Conservation (phyloP, 35 echinoderm and acorn worm genomes). For the Strongylocentrotus purpuratus region DNA sequence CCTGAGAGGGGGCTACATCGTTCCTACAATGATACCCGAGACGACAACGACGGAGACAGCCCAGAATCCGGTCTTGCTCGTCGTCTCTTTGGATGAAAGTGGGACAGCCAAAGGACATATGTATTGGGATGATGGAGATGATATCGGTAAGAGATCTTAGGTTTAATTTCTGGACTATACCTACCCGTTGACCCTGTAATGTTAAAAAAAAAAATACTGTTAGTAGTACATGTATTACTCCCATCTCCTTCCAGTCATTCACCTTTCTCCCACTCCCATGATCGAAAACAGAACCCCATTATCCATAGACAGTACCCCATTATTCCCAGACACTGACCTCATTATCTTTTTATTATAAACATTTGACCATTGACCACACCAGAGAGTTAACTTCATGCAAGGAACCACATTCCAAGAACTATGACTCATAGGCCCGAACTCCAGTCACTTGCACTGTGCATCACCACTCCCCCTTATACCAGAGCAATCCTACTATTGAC, state of each 20-base stretch:
- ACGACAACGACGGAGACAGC: slow-evolving; percentile 53
- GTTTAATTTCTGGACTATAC: neutral
- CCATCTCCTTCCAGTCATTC: neutral
- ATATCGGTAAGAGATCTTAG: slow-evolving; percentile 47
- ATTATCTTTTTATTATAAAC: too few species aligned
- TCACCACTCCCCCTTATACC: too few species aligned
- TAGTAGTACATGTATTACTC: neutral
- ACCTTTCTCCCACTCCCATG: too few species aligned
- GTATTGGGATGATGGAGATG: slow-evolving; percentile 84
- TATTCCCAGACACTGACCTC: neutral
- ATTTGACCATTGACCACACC: too few species aligned
- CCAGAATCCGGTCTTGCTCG: slow-evolving; percentile 46
- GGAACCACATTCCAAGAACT: too few species aligned
- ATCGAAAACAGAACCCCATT: neutral
- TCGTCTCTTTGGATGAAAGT: slow-evolving; percentile 50
- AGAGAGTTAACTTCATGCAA: too few species aligned
- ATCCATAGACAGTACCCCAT: neutral
- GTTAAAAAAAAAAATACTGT: too few species aligned
- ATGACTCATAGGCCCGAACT: too few species aligned
- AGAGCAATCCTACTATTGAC: too few species aligned
- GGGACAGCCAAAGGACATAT: slow-evolving; percentile 60
- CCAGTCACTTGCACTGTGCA: too few species aligned
- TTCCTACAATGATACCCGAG: slow-evolving; percentile 62
- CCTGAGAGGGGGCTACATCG: slow-evolving; percentile 66
- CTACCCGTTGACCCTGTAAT: neutral